These are phyloP conservation scores for Ctenochaetus hawaiiensis DNA, from an alignment of 2,797 vertebrate species.

Conservation along the genomic window DNA sequence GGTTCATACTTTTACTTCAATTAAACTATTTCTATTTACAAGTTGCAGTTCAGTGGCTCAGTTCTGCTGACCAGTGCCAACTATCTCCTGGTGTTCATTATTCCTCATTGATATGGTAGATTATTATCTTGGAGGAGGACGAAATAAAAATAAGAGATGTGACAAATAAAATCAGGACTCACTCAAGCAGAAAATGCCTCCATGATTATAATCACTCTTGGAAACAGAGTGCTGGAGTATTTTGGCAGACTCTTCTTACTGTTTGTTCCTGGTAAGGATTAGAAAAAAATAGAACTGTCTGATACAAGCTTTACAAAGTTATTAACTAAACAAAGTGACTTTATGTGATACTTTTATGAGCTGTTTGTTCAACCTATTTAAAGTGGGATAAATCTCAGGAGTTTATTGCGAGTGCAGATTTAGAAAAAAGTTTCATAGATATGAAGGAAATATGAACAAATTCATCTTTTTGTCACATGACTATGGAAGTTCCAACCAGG, in stretches of 20 bases:
- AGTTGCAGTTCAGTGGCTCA: constrained; percentile 27
- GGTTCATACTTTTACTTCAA: background rate
- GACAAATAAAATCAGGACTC: constrained; percentile 66
- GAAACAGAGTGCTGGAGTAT: constrained; percentile 67
- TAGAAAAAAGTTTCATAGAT: constrained; percentile 8
- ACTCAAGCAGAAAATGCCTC: constrained; percentile 69
- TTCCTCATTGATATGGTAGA: constrained; percentile 52
- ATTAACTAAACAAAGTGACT: constrained; percentile 84
- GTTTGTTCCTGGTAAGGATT: constrained; percentile 81
- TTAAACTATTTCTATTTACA: background rate
- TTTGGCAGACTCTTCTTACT: constrained; percentile 66
- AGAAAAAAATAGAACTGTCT: constrained; percentile 74
- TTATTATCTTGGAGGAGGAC: constrained; percentile 54
- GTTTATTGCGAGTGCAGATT: constrained; percentile 44
- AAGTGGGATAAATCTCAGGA: constrained; percentile 61
- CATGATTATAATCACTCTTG: constrained; percentile 68
- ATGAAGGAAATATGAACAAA: constrained; percentile 12
- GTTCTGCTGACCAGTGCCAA: constrained; percentile 22
- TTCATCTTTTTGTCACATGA: background rate
- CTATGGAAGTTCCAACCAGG: background rate
- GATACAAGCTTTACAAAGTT: constrained; percentile 73
- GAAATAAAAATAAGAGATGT: constrained; percentile 63
- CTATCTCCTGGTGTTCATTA: constrained; percentile 64
- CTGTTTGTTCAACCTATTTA: constrained; percentile 68
- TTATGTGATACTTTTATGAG: constrained; percentile 66